These are phyloP conservation scores for Caenorhabditis sinica DNA, from an alignment of 2,888 invertebrate genomes.

Conservation along the genomic window DNA sequence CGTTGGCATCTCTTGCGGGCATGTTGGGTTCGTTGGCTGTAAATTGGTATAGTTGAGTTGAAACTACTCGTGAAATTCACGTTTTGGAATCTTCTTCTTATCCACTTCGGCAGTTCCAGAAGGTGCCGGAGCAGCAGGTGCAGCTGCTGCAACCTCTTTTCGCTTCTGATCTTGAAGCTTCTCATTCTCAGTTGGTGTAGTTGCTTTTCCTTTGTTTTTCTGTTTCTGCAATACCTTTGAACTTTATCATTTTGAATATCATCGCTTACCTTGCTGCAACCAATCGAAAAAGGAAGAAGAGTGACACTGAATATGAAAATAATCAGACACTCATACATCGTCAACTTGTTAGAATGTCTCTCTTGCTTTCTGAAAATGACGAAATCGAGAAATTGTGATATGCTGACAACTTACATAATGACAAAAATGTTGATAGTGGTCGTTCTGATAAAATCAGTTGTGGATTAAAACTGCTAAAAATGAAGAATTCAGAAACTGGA, in stretches of 20 bases:
- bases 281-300: conserved; percentile 3
- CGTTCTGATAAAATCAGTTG: neutral
- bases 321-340: conserved; percentile 8
- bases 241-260: neutral
- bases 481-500: neutral
- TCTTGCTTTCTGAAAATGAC: neutral
- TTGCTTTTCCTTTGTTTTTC: conserved; percentile 4
- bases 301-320: conserved; percentile 10
- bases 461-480: neutral
- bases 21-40: conserved; percentile 11
- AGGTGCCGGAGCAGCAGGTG: neutral
- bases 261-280: conserved; percentile 13
- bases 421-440: neutral
- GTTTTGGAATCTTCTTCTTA: conserved; percentile 2
- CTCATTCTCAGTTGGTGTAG: neutral
- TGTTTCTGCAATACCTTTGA: neutral
- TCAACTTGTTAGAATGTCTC: neutral
- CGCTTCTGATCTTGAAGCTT: neutral
- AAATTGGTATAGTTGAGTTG: neutral
- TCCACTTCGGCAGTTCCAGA: conserved; percentile 4
- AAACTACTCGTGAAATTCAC: neutral
- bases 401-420: neutral
- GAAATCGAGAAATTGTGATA: neutral
- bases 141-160: neutral
- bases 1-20: conserved; percentile 21